Base-by-base conservation (phyloP, 2,797 vertebrate species). In the Sebastes glaucus region DNA sequence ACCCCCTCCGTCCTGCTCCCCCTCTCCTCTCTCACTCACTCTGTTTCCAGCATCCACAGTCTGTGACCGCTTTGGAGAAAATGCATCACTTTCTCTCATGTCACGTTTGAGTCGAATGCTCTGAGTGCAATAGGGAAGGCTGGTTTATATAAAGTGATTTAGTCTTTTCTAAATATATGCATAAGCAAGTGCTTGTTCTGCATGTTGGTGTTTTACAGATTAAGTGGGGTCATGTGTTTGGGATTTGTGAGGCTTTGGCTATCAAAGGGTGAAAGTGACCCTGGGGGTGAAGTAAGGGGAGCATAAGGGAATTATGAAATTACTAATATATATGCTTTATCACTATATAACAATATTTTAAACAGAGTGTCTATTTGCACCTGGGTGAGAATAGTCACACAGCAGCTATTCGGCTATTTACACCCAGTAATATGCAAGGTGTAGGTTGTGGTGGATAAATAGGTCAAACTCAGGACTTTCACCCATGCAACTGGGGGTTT, bases 241-340 rank as follows among this genome's bases (percentile, higher is more conserved):
- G 94, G 95, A 96, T 96, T 95, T 95, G 74, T 79, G 83, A 85
- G 90, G 93, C 92, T 96, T 95, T 95, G 86, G 70, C 72, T 87
- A 83, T 92, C 87, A 94, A 91, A 88, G 87, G 81, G 77, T 85
- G 55, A 91, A 89, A 85, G 79, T 90, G 87, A 85, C 75, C 59
- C 62, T 53, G 33, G 25, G 25, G 86, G 74, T 79, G 66, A 89
- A 82, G 77, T 72, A 65, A 84, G 33, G 49, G 25, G 67, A 86
- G 63, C 69, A 68, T 74, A 77, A 75, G 53, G 66, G 76, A 86
- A 82, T 84, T 32, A 67, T 71, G 33, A 82, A 65, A 79, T 80
- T 52, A 71, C 52, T 42, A 57, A 57, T 32, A 53, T 35, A 53
- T 46, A 53, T 27, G 7, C 9, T 23, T 20, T 73, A 30, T 52